A percentile compares a stretch with the other conserved stretches of the same genome.
These are phyloP conservation scores for Drosophila ercepeae DNA, from an alignment of 1,140 invertebrate genomes.

Conservation along the genomic window DNA sequence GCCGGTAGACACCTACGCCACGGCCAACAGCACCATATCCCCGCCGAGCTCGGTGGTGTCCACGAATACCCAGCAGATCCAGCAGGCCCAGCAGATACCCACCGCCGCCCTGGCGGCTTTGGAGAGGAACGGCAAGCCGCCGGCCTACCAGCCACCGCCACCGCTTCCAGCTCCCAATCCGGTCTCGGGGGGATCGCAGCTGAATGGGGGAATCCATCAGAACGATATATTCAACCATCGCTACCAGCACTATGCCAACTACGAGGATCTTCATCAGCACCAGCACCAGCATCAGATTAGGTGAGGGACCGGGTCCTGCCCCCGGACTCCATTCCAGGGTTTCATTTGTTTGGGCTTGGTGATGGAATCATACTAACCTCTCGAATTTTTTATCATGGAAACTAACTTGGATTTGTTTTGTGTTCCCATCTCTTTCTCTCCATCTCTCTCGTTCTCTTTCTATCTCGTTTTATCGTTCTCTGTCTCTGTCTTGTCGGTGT, in stretches of 20 bases:
- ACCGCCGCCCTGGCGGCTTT: slow-evolving; percentile 70
- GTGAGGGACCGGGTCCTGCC: slow-evolving; percentile 46
- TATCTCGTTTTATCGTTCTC: slow-evolving; percentile 43
- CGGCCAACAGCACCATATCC: slow-evolving; percentile 62
- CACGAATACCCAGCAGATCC: slow-evolving; percentile 30
- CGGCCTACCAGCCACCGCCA: slow-evolving; percentile 81
- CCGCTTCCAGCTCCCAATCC: slow-evolving; percentile 74
- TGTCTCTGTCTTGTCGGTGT: slow-evolving; percentile 55
- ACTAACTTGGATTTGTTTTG: slow-evolving; percentile 12
- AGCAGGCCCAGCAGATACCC: slow-evolving; percentile 57
- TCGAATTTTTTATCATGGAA: slow-evolving; percentile 1
- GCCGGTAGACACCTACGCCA: slow-evolving; percentile 79
- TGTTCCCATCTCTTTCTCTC: slow-evolving; percentile 41
- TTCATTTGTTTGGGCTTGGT: slow-evolving; percentile 2
- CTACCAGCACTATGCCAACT: slow-evolving; percentile 92
- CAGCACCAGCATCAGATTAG: slow-evolving; percentile 85
- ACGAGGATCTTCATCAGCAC: slow-evolving; percentile 90
- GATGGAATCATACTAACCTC: slow-evolving; percentile 7
- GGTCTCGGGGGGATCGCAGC: slow-evolving; percentile 10
- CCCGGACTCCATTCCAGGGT: not conserved
- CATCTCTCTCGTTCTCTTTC: slow-evolving; percentile 29
- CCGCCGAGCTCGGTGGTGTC: slow-evolving; percentile 46
- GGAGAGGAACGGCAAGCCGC: slow-evolving; percentile 74
- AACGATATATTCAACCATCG: slow-evolving; percentile 84
- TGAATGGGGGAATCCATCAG: slow-evolving; percentile 78